Evolutionary conservation across 2,888 invertebrate genomes (phyloP).

Genomic region (Lithophane leautieri): DNA sequence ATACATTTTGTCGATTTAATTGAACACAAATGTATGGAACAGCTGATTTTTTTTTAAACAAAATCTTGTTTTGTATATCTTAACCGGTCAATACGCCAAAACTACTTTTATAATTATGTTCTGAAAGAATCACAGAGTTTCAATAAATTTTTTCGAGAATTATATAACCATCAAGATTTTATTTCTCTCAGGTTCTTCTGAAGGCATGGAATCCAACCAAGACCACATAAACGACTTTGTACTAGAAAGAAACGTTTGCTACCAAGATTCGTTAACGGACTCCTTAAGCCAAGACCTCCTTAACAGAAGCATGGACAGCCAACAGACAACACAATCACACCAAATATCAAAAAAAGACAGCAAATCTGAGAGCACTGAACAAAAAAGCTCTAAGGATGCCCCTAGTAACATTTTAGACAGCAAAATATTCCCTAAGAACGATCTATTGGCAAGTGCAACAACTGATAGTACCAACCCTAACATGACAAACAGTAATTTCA

Average conservation of each 20-base stretch:
- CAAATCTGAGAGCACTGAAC: slow-evolving; percentile 83
- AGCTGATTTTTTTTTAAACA: no score
- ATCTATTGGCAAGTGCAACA: slow-evolving; percentile 81
- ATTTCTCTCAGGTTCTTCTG: slow-evolving; percentile 80
- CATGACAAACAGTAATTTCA: slow-evolving; percentile 87
- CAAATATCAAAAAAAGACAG: slow-evolving; percentile 79
- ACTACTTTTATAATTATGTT: no score
- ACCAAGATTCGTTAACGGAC: slow-evolving; percentile 87
- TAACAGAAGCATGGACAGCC: slow-evolving; percentile 84
- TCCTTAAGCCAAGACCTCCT: slow-evolving; percentile 85
- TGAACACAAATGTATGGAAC: no score
- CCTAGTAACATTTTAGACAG: slow-evolving; percentile 85
- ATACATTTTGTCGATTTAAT: no score
- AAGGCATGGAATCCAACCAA: slow-evolving; percentile 83
- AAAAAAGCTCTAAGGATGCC: slow-evolving; percentile 84
- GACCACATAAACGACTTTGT: slow-evolving; percentile 88
- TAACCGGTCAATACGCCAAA: no score
- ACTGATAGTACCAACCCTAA: slow-evolving; percentile 85
- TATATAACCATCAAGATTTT: neutral
- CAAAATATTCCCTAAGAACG: slow-evolving; percentile 75
- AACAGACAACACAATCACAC: slow-evolving; percentile 70
- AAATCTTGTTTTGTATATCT: no score
- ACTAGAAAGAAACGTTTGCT: slow-evolving; percentile 87
- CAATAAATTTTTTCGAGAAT: no score
- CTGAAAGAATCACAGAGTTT: neutral